phyloP scores from a whole-genome alignment of 2,113 vertebrate genomes.

The Amblyornis subalaris region DNA sequence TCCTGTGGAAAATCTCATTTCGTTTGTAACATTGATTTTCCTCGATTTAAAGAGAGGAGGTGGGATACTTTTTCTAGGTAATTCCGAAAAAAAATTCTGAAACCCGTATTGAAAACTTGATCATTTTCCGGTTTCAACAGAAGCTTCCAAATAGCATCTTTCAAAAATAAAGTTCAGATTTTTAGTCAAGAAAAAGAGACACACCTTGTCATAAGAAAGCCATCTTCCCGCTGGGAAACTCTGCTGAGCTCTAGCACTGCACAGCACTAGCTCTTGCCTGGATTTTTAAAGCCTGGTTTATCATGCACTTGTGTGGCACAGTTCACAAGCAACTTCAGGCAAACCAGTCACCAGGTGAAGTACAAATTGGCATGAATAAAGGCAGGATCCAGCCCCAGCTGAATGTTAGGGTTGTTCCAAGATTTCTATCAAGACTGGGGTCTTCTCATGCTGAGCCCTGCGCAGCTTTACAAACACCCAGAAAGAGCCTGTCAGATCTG shows the following conservation, averaged over 20 bases:
- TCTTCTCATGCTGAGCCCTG: fast-evolving
- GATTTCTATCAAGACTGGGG: neutral
- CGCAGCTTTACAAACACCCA: neutral
- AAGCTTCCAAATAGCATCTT: neutral
- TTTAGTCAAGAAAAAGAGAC: neutral
- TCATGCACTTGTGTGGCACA: neutral
- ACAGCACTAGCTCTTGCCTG: neutral
- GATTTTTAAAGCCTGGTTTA: neutral
- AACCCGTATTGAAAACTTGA: neutral
- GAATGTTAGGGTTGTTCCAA: neutral
- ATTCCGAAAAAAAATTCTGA: neutral
- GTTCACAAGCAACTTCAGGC: neutral
- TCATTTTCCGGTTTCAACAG: neutral
- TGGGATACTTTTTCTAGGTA: neutral
- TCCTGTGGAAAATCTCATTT: neutral
- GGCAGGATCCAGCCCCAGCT: neutral
- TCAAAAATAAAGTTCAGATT: neutral
- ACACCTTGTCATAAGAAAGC: neutral
- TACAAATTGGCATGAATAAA: neutral
- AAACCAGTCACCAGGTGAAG: neutral
- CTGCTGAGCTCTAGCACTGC: neutral
- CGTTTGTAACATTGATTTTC: neutral
- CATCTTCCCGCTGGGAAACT: neutral
- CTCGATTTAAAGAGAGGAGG: neutral
- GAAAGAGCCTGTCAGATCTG: slow-evolving; percentile 8